Base-by-base conservation (phyloP, 2,888 invertebrate genomes). In the Spodoptera littoralis region DNA sequence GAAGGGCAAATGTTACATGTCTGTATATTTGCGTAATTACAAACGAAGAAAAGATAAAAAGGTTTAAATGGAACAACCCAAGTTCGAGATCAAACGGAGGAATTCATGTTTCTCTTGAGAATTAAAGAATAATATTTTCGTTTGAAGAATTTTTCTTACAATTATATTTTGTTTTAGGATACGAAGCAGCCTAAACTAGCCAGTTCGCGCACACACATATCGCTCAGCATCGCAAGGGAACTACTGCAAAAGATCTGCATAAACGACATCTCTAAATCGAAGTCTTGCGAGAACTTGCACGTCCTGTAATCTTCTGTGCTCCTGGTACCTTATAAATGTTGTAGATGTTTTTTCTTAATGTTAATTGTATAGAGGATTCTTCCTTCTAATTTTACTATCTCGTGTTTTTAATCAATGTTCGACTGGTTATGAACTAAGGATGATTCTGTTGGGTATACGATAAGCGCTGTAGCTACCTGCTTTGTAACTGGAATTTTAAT, bases 231-330 rank as follows among this genome's bases (percentile, higher is more conserved):
- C 82, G 98, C 98, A 11, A 95, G 97, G 77, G 98, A 98, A 87
- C 96, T 98, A 58, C 95, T 98, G 18, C 97, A 97, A 88, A 98
- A 97, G 93, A 97, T 98, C 87, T 97, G 98, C 91, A 96, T 97
- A 88, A 97, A 97, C 85, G 97, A 98, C 89, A 97, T 97, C 81
- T 96, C 96, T 66, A 98, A 98, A 91, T 97, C 97, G 11, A 98
- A 98, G 89, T 97, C 97, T 67, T 98, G 98, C 91, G 98, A 98
- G 90, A 98, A 98, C 90, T 94, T 98, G 68, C 97, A 98, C 88
- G 97, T 98, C 74, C 95, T 98, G 78, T 98, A 92, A 92, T 70
- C 59, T 71, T 80, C 69, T 86, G 74, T 3, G 36, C 27, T 62
- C 81, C 82, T 84, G 74, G 83, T 84, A 83, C 70, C 73, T 80